Conservation (phyloP, 1,140 invertebrate genomes). For the Habropoda laboriosa region DNA sequence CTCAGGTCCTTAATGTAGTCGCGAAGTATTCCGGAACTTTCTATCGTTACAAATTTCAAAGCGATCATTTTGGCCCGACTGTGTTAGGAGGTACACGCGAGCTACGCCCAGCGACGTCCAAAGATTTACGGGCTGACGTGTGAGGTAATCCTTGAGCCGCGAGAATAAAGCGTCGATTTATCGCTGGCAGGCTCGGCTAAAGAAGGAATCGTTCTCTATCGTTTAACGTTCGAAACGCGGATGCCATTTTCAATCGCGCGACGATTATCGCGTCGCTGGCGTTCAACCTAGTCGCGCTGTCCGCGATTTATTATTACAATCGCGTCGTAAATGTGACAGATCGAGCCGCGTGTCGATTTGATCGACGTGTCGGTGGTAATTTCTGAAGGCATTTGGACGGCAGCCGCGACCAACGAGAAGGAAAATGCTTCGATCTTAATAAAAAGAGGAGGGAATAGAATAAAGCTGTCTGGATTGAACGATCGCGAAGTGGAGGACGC, state of each 20-base stretch:
- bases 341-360: background rate
- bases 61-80: too few relatives aligned
- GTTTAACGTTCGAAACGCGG: background rate
- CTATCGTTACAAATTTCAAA: too few relatives aligned
- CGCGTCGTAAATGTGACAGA: background rate
- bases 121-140: constrained; percentile 21
- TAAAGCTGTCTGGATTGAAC: background rate
- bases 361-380: background rate
- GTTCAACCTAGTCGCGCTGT: constrained; percentile 22
- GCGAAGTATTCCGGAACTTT: too few relatives aligned
- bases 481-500: background rate
- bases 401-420: background rate
- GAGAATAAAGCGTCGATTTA: constrained; percentile 42
- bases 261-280: background rate
- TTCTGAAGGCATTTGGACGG: background rate
- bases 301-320: constrained; percentile 1
- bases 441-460: background rate
- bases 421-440: background rate
- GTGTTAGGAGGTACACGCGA: constrained; percentile 1
- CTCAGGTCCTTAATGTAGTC: too few relatives aligned
- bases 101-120: background rate
- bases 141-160: constrained; percentile 12
- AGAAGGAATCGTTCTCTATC: constrained; percentile 12
- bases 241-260: background rate
- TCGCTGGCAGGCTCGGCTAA: background rate